Evolutionary conservation across 1,140 invertebrate genomes (phyloP).

Genomic region (Pantala flavescens): DNA sequence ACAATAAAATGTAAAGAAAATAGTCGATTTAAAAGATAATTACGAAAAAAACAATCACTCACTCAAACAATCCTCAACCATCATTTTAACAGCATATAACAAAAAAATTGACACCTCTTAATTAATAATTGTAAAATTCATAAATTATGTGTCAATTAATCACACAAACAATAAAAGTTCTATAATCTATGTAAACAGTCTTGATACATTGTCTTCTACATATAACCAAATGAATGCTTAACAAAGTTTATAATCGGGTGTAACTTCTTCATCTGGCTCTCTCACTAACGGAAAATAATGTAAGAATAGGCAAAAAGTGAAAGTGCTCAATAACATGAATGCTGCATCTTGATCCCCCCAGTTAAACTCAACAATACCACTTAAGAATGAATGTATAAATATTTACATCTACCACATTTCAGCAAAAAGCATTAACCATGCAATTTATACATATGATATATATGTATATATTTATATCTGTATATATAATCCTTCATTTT

Average conservation of each 20-base stretch:
- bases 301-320: background rate
- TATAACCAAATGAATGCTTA: background rate
- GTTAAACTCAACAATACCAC: background rate
- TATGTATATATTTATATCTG: background rate
- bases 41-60: background rate
- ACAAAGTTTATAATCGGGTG: background rate
- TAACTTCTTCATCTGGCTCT: background rate
- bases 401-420: background rate
- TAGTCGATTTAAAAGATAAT: background rate
- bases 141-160: background rate
- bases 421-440: background rate
- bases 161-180: background rate
- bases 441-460: background rate
- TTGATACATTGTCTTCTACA: background rate
- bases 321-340: background rate
- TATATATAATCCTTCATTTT: background rate
- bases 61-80: constrained; percentile 1
- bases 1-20: background rate
- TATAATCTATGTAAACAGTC: background rate
- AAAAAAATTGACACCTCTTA: background rate
- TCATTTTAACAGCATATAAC: background rate
- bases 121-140: background rate
- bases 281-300: background rate
- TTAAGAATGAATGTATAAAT: background rate
- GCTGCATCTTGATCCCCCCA: constrained; percentile 7